Evolutionary conservation across 2,113 vertebrate genomes (phyloP), one percentile per base, ranked within the genome.

Genomic region (Talpa occidentalis): DNA sequence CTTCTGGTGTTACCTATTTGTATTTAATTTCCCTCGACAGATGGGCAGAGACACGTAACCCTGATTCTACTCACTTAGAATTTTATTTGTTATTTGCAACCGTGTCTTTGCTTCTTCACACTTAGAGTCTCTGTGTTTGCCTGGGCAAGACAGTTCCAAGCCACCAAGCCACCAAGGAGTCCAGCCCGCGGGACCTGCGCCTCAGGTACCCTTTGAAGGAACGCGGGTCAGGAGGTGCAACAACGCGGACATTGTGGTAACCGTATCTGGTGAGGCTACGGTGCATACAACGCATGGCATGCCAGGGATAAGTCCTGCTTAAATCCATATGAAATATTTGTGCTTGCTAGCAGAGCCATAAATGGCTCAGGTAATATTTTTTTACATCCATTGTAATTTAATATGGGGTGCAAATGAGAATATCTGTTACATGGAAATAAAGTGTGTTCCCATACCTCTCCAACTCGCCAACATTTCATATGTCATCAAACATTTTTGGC

Each of bases 1-100:
- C 69, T 85, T 87, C 54, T 77, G 9, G 49, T 21, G 3, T 44
- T 90, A 78, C 83, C 93, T 85, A 80, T 93, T 83, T 94, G 70
- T 89, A 67, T 47, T 62, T 92, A 88, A 85, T 92, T 87, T 79
- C 67, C 49, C 28, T 92, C 16, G 64, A 70, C 73, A 91, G 69
- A 83, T 91, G 59, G 47, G 26, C 24, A 8, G 37, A 78, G 26
- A 73, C 6, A 54, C 24, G 73, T 66, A 40, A 80, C 32, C 47
- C 52, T 56, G 26, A 56, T 67, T 42, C 16, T 54, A 59, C 47
- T 70, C 30, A 14, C 91, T 84, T 44, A 44, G 60, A 80, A 56
- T 37, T 42, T 10, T 74, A 11, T n/a, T n/a, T 54, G 49, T 76
- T 47, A 40, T 73, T 82, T 77, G 11, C 10, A 42, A 5, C 84